phyloP scores from a whole-genome alignment of 23 tunicate species.

The Styela plicata region DNA sequence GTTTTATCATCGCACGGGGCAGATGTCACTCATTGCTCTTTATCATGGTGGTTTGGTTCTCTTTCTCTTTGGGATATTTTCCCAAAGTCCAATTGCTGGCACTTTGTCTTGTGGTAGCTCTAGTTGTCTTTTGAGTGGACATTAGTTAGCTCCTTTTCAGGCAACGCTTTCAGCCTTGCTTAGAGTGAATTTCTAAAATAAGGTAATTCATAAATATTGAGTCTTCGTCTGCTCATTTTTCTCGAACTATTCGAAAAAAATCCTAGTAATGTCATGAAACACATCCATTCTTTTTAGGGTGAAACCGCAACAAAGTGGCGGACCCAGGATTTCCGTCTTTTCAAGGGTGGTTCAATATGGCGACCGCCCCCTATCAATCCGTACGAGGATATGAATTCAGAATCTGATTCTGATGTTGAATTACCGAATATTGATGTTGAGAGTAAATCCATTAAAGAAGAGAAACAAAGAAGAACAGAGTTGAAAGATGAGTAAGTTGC shows the following conservation, averaged over 20 bases:
- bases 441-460: slow-evolving; percentile 30
- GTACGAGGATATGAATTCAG: slow-evolving; percentile 52
- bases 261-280: not conserved
- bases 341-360: slow-evolving; percentile 83
- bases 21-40: too few relatives aligned
- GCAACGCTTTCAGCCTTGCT: too few relatives aligned
- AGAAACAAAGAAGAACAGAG: slow-evolving; percentile 60
- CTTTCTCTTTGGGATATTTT: too few relatives aligned
- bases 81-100: too few relatives aligned
- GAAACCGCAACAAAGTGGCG: slow-evolving; percentile 72
- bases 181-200: not conserved
- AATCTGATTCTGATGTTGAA: slow-evolving; percentile 76
- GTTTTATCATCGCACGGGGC: too few relatives aligned
- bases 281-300: slow-evolving; percentile 57
- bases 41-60: too few relatives aligned
- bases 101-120: too few relatives aligned
- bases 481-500: slow-evolving; percentile 70
- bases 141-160: too few relatives aligned
- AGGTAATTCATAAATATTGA: not conserved
- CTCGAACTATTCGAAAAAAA: not conserved
- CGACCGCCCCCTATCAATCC: slow-evolving; percentile 85
- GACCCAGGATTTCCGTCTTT: slow-evolving; percentile 62
- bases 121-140: too few relatives aligned
- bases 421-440: slow-evolving; percentile 23
- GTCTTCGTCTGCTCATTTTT: too few relatives aligned